Evolutionary conservation across 2,888 invertebrate genomes (phyloP).

Genomic region (Drosophila mulleri): DNA sequence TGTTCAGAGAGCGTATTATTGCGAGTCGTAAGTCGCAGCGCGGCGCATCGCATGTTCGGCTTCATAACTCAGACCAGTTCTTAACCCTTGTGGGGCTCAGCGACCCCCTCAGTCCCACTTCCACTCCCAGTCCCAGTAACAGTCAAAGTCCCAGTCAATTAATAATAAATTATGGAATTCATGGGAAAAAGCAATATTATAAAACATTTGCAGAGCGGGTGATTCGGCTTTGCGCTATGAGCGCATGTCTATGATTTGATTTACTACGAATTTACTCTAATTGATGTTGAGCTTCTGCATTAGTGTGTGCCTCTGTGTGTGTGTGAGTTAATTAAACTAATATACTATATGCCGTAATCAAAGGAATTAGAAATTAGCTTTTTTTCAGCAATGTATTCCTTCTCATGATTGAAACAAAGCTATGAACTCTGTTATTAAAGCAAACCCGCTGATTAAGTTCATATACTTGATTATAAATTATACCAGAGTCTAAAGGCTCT

Average conservation of each 20-base stretch:
- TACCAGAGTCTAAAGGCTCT: background rate
- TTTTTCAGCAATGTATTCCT: slow-evolving; percentile 5
- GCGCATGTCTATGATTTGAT: slow-evolving; percentile 34
- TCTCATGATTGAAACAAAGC: slow-evolving; percentile 4
- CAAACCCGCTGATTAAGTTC: background rate
- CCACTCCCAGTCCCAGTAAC: background rate
- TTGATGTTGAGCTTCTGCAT: slow-evolving; percentile 10
- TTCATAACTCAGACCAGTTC: slow-evolving; percentile 33
- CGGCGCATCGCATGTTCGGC: slow-evolving; percentile 35
- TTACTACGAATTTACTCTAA: slow-evolving; percentile 25
- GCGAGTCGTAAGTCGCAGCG: slow-evolving; percentile 24
- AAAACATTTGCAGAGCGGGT: slow-evolving; percentile 23
- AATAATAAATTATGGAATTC: slow-evolving; percentile 78
- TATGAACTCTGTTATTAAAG: background rate
- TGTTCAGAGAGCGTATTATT: slow-evolving; percentile 60
- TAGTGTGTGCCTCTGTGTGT: slow-evolving; percentile 8
- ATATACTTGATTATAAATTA: no score
- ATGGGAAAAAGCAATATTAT: slow-evolving; percentile 51
- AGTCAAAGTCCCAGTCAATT: slow-evolving; percentile 51
- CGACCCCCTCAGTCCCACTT: background rate
- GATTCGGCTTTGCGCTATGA: background rate
- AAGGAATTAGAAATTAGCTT: slow-evolving; percentile 20
- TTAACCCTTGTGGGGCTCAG: slow-evolving; percentile 19
- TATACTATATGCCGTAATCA: slow-evolving; percentile 21
- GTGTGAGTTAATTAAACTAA: slow-evolving; percentile 39